A percentile compares a stretch with the other conserved stretches of the same genome.
Conservation (phyloP, 2,888 invertebrate species). For the Clunio marinus region DNA sequence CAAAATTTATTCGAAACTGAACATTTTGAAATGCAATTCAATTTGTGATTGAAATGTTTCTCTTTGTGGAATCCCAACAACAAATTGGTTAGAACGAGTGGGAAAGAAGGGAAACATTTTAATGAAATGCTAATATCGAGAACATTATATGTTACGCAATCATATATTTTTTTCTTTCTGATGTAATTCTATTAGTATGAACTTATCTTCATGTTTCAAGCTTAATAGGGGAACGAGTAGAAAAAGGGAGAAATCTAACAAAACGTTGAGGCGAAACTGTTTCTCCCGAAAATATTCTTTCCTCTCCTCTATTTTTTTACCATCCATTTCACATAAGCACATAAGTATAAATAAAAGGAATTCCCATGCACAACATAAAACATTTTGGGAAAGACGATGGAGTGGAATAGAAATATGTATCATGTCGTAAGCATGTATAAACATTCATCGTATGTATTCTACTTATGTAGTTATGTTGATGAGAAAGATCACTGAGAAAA, state of each 20-base stretch:
- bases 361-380: slow-evolving; percentile 19
- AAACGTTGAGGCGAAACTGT: slow-evolving; percentile 5
- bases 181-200: slow-evolving; percentile 23
- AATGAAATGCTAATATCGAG: slow-evolving; percentile 16
- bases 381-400: slow-evolving; percentile 1
- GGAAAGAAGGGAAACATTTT: neutral
- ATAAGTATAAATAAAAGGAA: slow-evolving; percentile 15
- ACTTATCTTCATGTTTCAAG: neutral
- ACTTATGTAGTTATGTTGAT: slow-evolving; percentile 20
- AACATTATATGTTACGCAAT: slow-evolving; percentile 10
- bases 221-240: neutral
- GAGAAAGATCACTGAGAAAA: slow-evolving; percentile 37
- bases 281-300: neutral
- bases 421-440: neutral
- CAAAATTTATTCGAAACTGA: too few species aligned
- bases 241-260: neutral
- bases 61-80: neutral
- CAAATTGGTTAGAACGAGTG: neutral
- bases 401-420: neutral
- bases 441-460: slow-evolving; percentile 4
- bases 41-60: slow-evolving; percentile 2
- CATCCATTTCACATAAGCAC: slow-evolving; percentile 14
- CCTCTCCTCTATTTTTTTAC: neutral
- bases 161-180: slow-evolving; percentile 13
- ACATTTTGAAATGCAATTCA: slow-evolving; percentile 20